A percentile compares a stretch with the other conserved stretches of the same genome.
phyloP scores from a whole-genome alignment of 2,797 vertebrate species.

The Protonibea diacanthus region DNA sequence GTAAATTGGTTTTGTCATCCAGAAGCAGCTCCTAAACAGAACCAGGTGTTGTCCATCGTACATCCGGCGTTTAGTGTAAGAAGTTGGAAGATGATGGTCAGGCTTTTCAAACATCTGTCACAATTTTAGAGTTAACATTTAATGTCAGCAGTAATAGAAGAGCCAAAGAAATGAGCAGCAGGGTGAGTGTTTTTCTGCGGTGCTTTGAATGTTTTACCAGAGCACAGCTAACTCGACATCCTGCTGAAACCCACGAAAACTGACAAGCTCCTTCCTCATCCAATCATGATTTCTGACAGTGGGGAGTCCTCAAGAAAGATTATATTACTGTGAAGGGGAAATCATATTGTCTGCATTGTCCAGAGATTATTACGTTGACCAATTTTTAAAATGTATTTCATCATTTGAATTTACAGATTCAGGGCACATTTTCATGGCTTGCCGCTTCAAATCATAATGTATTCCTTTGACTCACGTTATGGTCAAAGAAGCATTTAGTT shows the following conservation, averaged over 20 bases:
- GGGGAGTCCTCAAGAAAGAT: neutral
- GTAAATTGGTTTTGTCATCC: neutral
- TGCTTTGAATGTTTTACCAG: slow-evolving; percentile 1
- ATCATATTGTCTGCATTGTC: slow-evolving; percentile 3
- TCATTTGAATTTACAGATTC: neutral
- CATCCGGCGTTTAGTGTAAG: neutral
- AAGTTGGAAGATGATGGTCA: neutral
- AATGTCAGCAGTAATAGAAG: slow-evolving; percentile 1
- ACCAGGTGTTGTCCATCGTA: neutral
- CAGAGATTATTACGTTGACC: neutral
- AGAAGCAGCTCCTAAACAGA: neutral
- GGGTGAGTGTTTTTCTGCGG: neutral
- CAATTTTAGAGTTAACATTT: neutral
- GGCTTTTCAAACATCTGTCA: neutral
- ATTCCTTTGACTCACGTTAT: neutral
- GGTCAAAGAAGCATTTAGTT: neutral
- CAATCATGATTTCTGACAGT: slow-evolving; percentile 9
- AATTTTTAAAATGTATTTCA: neutral
- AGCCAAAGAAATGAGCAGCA: neutral
- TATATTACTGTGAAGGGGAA: neutral
- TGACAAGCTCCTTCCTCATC: neutral
- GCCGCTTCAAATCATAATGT: slow-evolving; percentile 4
- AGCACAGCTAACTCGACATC: neutral
- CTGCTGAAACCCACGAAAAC: neutral
- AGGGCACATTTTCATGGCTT: neutral